These are phyloP conservation scores for Drosophila carrolli DNA, from an alignment of 1,140 invertebrate genomes.

Conservation along the genomic window DNA sequence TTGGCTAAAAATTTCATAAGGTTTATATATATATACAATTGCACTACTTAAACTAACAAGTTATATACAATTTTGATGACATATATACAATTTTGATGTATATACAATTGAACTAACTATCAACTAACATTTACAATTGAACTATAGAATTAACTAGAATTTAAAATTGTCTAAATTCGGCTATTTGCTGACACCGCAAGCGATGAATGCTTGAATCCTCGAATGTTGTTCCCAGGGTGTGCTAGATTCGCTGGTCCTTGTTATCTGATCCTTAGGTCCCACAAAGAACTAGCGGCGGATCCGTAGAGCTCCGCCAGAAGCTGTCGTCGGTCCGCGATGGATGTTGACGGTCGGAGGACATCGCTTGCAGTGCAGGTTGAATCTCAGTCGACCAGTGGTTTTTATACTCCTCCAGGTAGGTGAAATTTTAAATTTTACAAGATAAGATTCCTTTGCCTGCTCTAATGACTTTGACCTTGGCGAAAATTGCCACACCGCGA, in stretches of 20 bases:
- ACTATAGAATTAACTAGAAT: constrained; percentile 40
- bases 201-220: neutral
- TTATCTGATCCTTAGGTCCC: neutral
- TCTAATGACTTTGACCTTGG: constrained; percentile 73
- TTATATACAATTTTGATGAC: constrained; percentile 22
- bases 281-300: neutral
- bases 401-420: constrained; percentile 65
- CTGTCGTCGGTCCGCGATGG: constrained; percentile 11
- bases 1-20: constrained; percentile 23
- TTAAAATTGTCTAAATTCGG: constrained; percentile 47
- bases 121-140: constrained; percentile 49
- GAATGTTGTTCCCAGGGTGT: constrained; percentile 1
- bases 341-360: constrained; percentile 50
- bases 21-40: constrained; percentile 49
- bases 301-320: constrained; percentile 8
- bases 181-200: constrained; percentile 53
- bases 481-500: constrained; percentile 31
- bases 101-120: constrained; percentile 53
- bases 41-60: constrained; percentile 38
- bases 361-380: constrained; percentile 66
- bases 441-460: constrained; percentile 13
- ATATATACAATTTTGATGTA: constrained; percentile 5
- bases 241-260: neutral
- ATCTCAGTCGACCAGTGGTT: constrained; percentile 6
- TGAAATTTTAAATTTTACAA: neutral